phyloP scores from a whole-genome alignment of 2,797 vertebrate species.

The Sebastes jordani region DNA sequence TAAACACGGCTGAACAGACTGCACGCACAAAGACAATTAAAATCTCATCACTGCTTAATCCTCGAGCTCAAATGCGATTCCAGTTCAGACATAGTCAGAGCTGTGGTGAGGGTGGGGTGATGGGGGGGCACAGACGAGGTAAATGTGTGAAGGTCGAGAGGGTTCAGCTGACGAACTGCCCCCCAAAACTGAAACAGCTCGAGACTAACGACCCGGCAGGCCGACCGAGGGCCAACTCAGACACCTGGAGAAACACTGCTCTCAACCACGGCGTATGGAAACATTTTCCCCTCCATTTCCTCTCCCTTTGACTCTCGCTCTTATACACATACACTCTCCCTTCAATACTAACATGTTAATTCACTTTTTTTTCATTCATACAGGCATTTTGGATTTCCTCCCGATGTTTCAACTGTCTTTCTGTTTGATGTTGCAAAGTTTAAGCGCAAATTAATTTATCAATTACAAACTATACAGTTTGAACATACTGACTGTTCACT shows the following conservation, averaged over 20 bases:
- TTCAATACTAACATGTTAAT: constrained; percentile 40
- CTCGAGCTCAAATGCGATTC: not conserved
- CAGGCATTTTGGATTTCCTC: not conserved
- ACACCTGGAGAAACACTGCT: constrained; percentile 83
- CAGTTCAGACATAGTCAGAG: not conserved
- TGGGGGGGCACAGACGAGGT: constrained; percentile 8
- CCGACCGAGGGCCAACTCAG: constrained; percentile 46
- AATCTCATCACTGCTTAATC: not conserved
- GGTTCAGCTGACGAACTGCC: constrained; percentile 42
- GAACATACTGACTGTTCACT: not conserved
- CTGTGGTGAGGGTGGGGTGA: not conserved
- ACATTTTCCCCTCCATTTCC: constrained; percentile 66
- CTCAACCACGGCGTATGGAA: constrained; percentile 70
- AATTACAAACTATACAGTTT: not conserved
- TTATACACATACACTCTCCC: constrained; percentile 29
- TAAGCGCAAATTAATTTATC: not conserved
- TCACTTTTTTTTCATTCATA: constrained; percentile 34
- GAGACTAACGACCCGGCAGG: constrained; percentile 47
- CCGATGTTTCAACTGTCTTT: not conserved
- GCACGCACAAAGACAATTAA: constrained; percentile 26
- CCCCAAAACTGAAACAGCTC: constrained; percentile 37
- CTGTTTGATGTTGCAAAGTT: not conserved
- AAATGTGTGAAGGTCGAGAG: constrained; percentile 37
- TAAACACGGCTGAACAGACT: constrained; percentile 14
- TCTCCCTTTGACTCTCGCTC: constrained; percentile 44